phyloP scores from a whole-genome alignment of 2,113 vertebrate species.

The Lucifuga dentata region DNA sequence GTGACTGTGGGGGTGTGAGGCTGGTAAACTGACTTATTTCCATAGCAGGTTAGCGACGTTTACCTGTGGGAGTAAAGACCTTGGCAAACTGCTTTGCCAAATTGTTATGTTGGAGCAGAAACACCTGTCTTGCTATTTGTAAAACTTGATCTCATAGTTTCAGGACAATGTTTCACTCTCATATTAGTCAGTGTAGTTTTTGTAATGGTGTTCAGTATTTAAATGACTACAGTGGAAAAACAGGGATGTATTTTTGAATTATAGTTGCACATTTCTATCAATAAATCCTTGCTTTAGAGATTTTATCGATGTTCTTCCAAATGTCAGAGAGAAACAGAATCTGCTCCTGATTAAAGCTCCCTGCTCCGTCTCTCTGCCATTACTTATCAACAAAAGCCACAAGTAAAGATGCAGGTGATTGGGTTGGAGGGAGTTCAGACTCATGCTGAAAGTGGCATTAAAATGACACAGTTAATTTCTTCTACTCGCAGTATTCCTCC shows the following conservation, averaged over 20 bases:
- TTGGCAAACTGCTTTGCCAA: not conserved
- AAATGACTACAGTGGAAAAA: not conserved
- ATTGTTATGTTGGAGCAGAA: not conserved
- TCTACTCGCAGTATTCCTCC: constrained; percentile 60
- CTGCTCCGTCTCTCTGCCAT: constrained; percentile 57
- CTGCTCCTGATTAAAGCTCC: constrained; percentile 56
- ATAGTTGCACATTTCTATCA: not conserved
- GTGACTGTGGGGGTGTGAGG: not conserved
- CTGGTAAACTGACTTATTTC: not conserved
- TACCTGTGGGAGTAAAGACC: not conserved
- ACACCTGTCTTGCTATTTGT: no score
- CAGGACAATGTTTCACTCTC: no score
- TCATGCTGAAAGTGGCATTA: constrained; percentile 74
- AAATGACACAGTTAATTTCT: constrained; percentile 78
- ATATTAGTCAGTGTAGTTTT: no score
- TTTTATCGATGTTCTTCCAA: constrained; percentile 25
- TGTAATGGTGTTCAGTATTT: no score
- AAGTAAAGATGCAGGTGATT: constrained; percentile 68
- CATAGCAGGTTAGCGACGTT: no score
- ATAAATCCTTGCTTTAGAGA: not conserved
- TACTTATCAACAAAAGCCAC: constrained; percentile 67
- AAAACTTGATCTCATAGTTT: no score
- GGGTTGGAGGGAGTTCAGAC: constrained; percentile 71
- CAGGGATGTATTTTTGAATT: not conserved
- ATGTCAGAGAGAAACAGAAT: constrained; percentile 22